Evolutionary conservation across 2,888 invertebrate species (phyloP).

Genomic region (Trachelus iudaicus): DNA sequence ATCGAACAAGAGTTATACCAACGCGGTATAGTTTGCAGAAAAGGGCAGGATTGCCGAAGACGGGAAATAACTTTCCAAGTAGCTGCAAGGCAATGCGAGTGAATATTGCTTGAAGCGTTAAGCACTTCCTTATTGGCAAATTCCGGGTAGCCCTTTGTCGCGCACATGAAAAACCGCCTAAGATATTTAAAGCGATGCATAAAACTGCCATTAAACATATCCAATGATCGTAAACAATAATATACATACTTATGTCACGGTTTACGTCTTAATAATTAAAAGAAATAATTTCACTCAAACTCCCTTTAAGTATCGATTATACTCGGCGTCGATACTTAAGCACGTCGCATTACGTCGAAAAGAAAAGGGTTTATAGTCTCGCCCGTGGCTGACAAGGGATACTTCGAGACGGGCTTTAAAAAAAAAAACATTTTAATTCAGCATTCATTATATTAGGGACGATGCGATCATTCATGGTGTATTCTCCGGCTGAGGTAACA

Average conservation of each 20-base stretch:
- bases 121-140: slow-evolving; percentile 20
- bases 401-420: not conserved
- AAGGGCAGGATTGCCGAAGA: not conserved
- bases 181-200: not conserved
- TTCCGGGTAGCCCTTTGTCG: not conserved
- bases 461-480: not conserved
- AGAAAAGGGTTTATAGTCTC: not conserved
- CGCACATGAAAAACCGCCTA: not conserved
- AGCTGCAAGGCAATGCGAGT: slow-evolving; percentile 29
- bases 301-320: not conserved
- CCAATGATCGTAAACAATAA: not conserved
- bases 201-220: not conserved
- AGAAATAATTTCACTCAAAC: not conserved
- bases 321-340: not conserved
- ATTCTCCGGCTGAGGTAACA: slow-evolving; percentile 29
- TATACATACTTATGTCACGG: not conserved
- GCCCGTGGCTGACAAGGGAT: not conserved
- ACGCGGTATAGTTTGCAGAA: not conserved
- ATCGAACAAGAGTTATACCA: not conserved
- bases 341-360: not conserved
- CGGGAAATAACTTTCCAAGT: slow-evolving; percentile 40
- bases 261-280: not conserved
- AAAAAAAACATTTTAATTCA: not conserved
- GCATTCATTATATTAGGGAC: not conserved
- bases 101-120: slow-evolving; percentile 35